Conservation (phyloP, 2,797 vertebrate species). For the Poecilia velifera region DNA sequence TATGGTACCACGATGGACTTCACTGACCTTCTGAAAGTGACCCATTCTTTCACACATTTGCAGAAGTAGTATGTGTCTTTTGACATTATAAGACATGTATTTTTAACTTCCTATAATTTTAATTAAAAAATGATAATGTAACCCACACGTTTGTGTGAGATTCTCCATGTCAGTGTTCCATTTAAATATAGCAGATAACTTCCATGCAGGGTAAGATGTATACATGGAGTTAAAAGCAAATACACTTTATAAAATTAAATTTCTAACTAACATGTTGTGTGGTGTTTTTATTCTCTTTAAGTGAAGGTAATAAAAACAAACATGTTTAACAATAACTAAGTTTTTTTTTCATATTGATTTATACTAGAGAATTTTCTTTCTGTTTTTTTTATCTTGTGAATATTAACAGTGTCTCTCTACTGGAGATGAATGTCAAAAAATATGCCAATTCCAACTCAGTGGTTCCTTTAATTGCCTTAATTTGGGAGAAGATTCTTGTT, state of each 20-base stretch:
- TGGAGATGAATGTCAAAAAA: neutral
- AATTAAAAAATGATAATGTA: neutral
- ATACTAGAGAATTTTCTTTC: neutral
- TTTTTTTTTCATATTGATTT: too few relatives aligned
- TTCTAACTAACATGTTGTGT: neutral
- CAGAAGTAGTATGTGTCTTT: neutral
- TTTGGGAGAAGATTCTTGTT: neutral
- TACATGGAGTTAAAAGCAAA: neutral
- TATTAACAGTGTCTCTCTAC: neutral
- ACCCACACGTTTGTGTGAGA: neutral
- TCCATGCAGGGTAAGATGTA: neutral
- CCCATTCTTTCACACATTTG: neutral
- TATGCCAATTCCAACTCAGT: neutral
- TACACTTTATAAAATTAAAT: neutral
- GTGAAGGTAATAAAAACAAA: neutral
- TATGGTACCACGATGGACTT: neutral
- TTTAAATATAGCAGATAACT: neutral
- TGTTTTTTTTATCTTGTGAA: neutral
- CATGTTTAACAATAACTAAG: neutral
- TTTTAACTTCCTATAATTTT: neutral
- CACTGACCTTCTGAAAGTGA: too few relatives aligned
- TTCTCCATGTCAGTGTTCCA: neutral
- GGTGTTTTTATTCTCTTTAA: neutral
- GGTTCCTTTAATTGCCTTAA: neutral
- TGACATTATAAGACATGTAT: neutral